These are phyloP conservation scores for Pomacea canaliculata DNA, from an alignment of 2,888 invertebrate genomes.

Conservation along the genomic window DNA sequence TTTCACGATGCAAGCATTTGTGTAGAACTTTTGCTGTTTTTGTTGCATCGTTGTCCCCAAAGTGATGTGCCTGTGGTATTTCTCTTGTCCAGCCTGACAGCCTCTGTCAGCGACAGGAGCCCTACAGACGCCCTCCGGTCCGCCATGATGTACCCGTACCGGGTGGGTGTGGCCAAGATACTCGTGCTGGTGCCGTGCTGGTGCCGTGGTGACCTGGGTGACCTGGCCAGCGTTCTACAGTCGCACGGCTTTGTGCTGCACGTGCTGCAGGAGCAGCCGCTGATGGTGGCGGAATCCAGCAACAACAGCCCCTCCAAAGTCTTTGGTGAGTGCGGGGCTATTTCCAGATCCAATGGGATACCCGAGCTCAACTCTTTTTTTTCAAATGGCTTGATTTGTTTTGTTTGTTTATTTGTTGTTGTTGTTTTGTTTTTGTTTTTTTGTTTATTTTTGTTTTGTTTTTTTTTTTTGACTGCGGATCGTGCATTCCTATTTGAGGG, in stretches of 20 bases:
- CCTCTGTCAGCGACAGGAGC: constrained; percentile 3
- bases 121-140: constrained; percentile 71
- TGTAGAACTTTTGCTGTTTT: too few relatives aligned
- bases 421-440: not conserved
- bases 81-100: constrained; percentile 17
- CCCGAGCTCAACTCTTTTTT: not conserved
- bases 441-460: too few relatives aligned
- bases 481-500: too few relatives aligned
- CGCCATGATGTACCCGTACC: constrained; percentile 79
- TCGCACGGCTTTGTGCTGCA: constrained; percentile 49
- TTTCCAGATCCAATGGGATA: not conserved
- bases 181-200: constrained; percentile 76
- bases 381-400: not conserved
- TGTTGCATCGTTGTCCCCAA: too few relatives aligned
- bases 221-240: constrained; percentile 23
- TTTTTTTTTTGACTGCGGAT: too few relatives aligned
- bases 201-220: constrained; percentile 74
- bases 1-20: too few relatives aligned
- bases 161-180: constrained; percentile 87
- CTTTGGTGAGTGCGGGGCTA: constrained; percentile 5
- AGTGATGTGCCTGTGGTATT: too few relatives aligned
- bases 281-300: not conserved
- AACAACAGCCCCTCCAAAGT: constrained; percentile 8
- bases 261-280: constrained; percentile 48
- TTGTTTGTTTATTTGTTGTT: not conserved